These are phyloP conservation scores for Tapera naevia DNA, from an alignment of 2,797 vertebrate species.

Conservation along the genomic window DNA sequence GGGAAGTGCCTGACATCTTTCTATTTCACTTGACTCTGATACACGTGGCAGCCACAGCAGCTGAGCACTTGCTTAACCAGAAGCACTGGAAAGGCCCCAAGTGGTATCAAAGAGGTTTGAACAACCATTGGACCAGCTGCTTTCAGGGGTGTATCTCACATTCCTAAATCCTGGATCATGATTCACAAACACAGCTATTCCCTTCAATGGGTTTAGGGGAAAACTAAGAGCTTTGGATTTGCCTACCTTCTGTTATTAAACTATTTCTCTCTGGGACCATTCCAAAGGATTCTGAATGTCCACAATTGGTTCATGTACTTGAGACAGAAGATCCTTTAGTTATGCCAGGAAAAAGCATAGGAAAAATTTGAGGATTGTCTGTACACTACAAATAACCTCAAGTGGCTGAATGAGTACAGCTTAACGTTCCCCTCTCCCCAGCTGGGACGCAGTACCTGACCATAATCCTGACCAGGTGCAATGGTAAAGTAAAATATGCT, in stretches of 20 bases:
- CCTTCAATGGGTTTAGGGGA: not conserved
- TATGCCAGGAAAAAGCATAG: not conserved
- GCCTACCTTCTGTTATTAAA: not conserved
- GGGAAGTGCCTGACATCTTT: not conserved
- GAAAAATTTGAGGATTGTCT: not conserved
- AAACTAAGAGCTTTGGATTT: not conserved
- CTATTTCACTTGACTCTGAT: not conserved
- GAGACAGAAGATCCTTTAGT: not conserved
- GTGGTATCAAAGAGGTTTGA: conserved; percentile 29
- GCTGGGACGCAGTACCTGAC: not conserved
- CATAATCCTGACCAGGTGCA: not conserved
- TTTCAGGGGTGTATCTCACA: not conserved
- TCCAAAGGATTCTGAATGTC: not conserved
- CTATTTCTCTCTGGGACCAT: not conserved
- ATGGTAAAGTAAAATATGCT: not conserved
- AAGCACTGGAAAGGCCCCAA: conserved; percentile 23
- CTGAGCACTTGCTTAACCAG: conserved; percentile 16
- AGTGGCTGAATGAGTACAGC: not conserved
- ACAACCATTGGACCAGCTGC: not conserved
- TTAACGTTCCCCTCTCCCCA: not conserved
- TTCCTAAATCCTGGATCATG: not conserved
- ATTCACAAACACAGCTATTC: not conserved
- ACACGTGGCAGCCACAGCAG: not conserved
- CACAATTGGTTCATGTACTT: not conserved
- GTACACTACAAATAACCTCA: not conserved